Conservation (phyloP, 2,888 invertebrate genomes). For the Cremastinae sp. region DNA sequence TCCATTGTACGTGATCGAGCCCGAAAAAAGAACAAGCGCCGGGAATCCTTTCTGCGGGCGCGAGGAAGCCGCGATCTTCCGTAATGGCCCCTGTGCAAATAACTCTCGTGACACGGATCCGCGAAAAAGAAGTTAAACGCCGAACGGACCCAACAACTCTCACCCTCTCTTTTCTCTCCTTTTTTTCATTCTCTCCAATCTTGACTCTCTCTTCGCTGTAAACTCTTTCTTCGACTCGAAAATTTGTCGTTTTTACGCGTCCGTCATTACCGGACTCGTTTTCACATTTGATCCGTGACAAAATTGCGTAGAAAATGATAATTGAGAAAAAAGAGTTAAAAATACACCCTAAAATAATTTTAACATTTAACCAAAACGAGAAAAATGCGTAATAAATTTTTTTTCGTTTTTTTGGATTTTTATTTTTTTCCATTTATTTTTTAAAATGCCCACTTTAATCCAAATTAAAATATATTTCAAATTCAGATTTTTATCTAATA, state of each 20-base stretch:
- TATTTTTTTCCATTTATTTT: too few species aligned
- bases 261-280: constrained; percentile 8
- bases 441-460: too few species aligned
- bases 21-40: constrained; percentile 1
- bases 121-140: constrained; percentile 62
- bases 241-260: constrained; percentile 33
- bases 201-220: not conserved
- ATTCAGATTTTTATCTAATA: too few species aligned
- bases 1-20: too few species aligned
- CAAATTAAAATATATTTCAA: too few species aligned
- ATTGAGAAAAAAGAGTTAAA: too few species aligned
- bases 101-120: constrained; percentile 61
- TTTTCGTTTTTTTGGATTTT: too few species aligned
- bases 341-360: too few species aligned
- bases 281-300: not conserved
- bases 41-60: not conserved
- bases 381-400: too few species aligned
- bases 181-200: constrained; percentile 42
- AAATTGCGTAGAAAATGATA: too few species aligned
- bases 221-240: constrained; percentile 26
- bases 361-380: too few species aligned
- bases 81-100: constrained; percentile 60
- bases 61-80: constrained; percentile 40
- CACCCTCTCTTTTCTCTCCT: constrained; percentile 26
- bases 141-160: constrained; percentile 37